Conservation (phyloP, 2,113 vertebrate species). For the Lipotes vexillifer region DNA sequence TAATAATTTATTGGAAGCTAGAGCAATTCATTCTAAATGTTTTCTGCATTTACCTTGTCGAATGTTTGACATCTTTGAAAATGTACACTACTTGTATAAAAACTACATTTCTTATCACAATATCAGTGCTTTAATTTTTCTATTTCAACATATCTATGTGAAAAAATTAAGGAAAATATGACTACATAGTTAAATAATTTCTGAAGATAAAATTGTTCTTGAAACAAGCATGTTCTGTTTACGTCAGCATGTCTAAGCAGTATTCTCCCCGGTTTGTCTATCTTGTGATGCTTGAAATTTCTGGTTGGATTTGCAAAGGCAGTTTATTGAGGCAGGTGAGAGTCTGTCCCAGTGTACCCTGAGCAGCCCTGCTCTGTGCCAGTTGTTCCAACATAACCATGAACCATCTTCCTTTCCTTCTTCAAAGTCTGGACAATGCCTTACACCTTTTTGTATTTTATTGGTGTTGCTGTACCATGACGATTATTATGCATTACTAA, state of each 20-base stretch:
- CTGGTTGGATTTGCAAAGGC: not conserved
- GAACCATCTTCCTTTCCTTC: not conserved
- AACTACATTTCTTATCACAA: not conserved
- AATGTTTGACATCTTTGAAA: not conserved
- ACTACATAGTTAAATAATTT: not conserved
- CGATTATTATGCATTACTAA: not conserved
- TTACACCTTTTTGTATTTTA: not conserved
- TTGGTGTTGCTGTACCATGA: rapidly evolving
- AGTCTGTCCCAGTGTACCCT: rapidly evolving
- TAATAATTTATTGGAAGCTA: not conserved
- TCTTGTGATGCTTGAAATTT: not conserved
- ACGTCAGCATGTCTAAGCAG: rapidly evolving
- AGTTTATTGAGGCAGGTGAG: too few species aligned
- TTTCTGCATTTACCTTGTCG: not conserved
- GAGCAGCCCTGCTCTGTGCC: not conserved
- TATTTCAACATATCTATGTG: not conserved
- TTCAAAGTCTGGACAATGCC: not conserved
- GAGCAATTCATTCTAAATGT: not conserved
- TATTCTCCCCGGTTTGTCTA: not conserved
- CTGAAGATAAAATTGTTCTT: not conserved
- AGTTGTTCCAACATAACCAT: not conserved
- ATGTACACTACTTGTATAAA: not conserved
- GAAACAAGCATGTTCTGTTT: not conserved
- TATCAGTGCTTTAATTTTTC: not conserved
- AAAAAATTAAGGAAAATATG: not conserved